Base-by-base conservation (phyloP, 2,113 vertebrate species). In the Malurus elegans region DNA sequence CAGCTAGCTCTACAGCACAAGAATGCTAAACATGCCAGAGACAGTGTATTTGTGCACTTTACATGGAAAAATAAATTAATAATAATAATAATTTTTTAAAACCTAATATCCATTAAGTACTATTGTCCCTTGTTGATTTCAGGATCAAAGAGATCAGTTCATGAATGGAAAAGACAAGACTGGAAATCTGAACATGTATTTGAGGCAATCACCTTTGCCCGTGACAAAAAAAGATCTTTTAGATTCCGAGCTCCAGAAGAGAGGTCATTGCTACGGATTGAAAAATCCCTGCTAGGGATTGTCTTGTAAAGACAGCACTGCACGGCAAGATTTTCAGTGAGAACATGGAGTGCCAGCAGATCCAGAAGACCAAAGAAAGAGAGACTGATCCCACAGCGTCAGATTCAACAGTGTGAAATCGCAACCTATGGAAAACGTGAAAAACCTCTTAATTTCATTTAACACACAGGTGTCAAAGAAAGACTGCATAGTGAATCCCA, bases 221-320 rank as follows among this genome's bases (percentile, higher is more conserved):
- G 12, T 16, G 32, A 45, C 9, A 29, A 23, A 45, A 50, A 58
- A 12, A 31, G 4, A 32, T 10, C 2, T 84, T 50, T 45, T 24
- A 14, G 18, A 54, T 5, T 40, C 5, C 10, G 44, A 70, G 24
- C 20, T 76, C 29, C 36, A 71, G 31, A 58, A 48, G 8, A 60
- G 16, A 23, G 5, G 14, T 25, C 12, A 44, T 21, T 31, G 47
- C 21, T 10, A 61, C 17, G 9, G 6, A 7, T 9, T 32, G 24
- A 66, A 79, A 1, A 0, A 32, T 10, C 38, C 6, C 15, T 61
- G 15, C 3, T 6, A 2, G 17, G 23, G 26, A 51, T 19, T 47
- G 10, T 21, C 47, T 71, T 45, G 3, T 24, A 47, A 66, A 40
- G 14, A 16, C 26, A 60, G 25, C 9, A n/a, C 9, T 42, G 18